Conservation (phyloP, 2,113 vertebrate genomes). For the Solenodon paradoxus region DNA sequence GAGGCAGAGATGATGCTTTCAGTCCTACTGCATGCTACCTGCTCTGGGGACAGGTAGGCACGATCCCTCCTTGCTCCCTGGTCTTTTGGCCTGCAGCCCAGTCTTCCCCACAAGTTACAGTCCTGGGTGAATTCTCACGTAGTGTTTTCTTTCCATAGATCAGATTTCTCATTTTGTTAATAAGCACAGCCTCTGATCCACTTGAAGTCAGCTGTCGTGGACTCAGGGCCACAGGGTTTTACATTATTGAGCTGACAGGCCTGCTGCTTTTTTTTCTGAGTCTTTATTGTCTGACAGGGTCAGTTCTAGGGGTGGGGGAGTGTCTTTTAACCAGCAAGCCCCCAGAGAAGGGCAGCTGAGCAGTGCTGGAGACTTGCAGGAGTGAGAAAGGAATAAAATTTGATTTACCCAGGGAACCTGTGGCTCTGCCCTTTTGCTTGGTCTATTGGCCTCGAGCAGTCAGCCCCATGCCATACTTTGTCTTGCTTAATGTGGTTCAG, state of each 20-base stretch:
- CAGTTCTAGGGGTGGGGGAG: neutral
- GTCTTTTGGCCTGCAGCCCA: conserved; percentile 79
- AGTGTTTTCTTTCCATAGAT: conserved; percentile 86
- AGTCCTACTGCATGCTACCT: conserved; percentile 64
- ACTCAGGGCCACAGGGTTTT: conserved; percentile 78
- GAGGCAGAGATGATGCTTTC: neutral
- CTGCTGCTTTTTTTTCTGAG: conserved; percentile 68
- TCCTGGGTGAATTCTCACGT: conserved; percentile 81
- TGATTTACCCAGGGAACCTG: conserved; percentile 71
- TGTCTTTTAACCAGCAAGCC: conserved; percentile 69
- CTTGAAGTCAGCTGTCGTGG: conserved; percentile 85
- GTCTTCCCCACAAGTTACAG: conserved; percentile 77
- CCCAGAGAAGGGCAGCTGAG: conserved; percentile 65
- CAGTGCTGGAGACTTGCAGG: conserved; percentile 66
- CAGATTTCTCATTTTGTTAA: conserved; percentile 87
- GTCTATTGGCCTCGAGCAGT: conserved; percentile 39
- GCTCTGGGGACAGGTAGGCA: conserved; percentile 79
- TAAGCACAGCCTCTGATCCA: conserved; percentile 78
- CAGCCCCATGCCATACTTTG: neutral
- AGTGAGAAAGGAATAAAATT: conserved; percentile 72
- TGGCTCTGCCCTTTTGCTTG: conserved; percentile 43
- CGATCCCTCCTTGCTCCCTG: conserved; percentile 56
- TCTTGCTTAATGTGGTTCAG: conserved; percentile 16
- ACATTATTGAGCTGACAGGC: conserved; percentile 81
- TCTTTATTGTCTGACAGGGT: conserved; percentile 68